These are phyloP conservation scores for Phataginus tricuspis DNA, from an alignment of 2,797 vertebrate genomes.

Conservation along the genomic window DNA sequence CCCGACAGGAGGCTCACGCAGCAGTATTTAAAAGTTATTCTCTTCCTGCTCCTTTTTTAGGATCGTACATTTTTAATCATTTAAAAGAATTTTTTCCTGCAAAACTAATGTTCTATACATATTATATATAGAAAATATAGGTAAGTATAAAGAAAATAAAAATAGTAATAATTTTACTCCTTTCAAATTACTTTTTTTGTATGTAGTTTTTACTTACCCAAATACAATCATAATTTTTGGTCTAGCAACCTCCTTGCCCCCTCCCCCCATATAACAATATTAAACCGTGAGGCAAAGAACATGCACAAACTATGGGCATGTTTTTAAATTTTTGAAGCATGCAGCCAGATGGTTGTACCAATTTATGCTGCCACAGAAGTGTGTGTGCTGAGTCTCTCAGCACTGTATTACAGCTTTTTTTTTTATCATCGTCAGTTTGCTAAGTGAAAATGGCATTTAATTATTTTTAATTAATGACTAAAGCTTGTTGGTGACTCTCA, in stretches of 20 bases:
- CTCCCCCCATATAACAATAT: background rate
- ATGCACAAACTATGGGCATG: background rate
- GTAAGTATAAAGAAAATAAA: background rate
- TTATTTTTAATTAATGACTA: background rate
- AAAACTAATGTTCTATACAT: background rate
- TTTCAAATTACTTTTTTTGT: background rate
- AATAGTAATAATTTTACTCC: background rate
- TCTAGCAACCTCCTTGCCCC: background rate
- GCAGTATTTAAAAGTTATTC: background rate
- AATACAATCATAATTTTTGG: background rate
- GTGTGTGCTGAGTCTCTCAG: background rate
- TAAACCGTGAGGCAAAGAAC: background rate
- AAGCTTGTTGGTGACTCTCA: background rate
- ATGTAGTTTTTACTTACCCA: background rate
- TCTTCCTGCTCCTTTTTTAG: background rate
- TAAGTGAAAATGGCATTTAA: background rate
- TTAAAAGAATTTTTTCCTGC: background rate
- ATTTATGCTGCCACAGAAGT: background rate
- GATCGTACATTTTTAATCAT: background rate
- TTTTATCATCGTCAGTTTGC: background rate
- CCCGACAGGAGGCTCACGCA: rapidly evolving
- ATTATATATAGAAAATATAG: background rate
- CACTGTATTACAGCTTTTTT: background rate
- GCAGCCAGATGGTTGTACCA: background rate
- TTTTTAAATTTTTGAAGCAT: background rate